These are phyloP conservation scores for Cyclina sinensis DNA, from an alignment of 1,140 invertebrate species.

Conservation along the genomic window DNA sequence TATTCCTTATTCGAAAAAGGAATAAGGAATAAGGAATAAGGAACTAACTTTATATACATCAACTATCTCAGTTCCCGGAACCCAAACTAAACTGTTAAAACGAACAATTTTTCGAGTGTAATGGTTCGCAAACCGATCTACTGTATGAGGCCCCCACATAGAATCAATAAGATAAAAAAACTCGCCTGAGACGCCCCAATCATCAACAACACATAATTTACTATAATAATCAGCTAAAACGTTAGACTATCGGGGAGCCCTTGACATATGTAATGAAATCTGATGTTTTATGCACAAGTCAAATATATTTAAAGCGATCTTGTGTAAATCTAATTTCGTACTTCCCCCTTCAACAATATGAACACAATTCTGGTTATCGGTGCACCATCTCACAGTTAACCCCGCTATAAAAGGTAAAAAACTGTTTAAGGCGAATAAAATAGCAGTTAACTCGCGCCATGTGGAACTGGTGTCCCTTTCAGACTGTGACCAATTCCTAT, in stretches of 20 bases:
- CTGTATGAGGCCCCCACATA: background rate
- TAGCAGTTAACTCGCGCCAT: background rate
- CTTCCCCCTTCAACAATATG: background rate
- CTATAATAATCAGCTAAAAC: no score
- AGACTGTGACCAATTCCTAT: slow-evolving; percentile 8
- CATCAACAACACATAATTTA: no score
- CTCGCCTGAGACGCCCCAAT: background rate
- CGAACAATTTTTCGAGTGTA: background rate
- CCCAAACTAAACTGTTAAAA: background rate
- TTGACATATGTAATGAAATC: background rate
- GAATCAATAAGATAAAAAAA: background rate
- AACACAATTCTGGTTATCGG: slow-evolving; percentile 36
- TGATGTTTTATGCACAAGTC: background rate
- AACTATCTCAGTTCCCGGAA: slow-evolving; percentile 29
- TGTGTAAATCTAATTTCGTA: slow-evolving; percentile 12
- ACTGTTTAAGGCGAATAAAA: slow-evolving; percentile 20
- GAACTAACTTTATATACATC: no score
- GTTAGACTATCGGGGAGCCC: no score
- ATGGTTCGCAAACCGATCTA: background rate
- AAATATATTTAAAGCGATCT: slow-evolving; percentile 2
- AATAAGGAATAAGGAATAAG: no score
- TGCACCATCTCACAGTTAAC: slow-evolving; percentile 1
- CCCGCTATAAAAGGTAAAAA: background rate
- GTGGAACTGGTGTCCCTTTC: slow-evolving; percentile 18
- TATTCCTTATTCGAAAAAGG: no score